These are phyloP conservation scores for Thereva nobilitata DNA, from an alignment of 2,888 invertebrate species.

Conservation along the genomic window DNA sequence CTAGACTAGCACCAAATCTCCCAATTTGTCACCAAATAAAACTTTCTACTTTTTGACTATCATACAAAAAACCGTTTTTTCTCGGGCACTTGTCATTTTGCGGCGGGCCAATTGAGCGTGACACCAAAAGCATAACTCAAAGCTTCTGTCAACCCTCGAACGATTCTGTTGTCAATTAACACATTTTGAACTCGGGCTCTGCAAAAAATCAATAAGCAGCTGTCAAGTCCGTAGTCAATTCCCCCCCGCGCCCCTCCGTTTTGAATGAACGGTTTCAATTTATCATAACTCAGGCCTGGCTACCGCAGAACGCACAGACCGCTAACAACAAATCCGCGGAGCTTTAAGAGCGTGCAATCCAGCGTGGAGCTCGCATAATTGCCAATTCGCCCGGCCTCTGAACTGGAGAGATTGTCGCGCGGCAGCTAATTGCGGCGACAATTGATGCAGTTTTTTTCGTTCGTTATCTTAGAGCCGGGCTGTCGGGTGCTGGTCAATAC, in stretches of 20 bases:
- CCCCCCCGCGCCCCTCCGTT: no score
- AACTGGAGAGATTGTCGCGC: background rate
- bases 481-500: background rate
- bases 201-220: constrained; percentile 7
- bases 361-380: background rate
- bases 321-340: background rate
- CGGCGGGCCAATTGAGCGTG: no score
- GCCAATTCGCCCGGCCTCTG: background rate
- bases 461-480: background rate
- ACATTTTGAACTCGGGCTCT: background rate
- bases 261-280: constrained; percentile 9
- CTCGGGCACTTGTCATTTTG: no score
- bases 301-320: background rate
- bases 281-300: background rate
- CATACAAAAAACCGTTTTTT: no score
- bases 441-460: constrained; percentile 8
- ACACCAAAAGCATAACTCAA: no score
- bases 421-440: constrained; percentile 29
- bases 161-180: constrained; percentile 5
- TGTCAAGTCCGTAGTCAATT: background rate
- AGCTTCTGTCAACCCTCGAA: background rate
- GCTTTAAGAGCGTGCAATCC: background rate
- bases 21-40: no score
- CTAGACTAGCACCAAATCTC: no score
- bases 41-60: no score